Percentiles rank a stretch among this genome's conserved stretches.
Conservation (phyloP, 1,140 invertebrate species). For the Triops cancriformis region DNA sequence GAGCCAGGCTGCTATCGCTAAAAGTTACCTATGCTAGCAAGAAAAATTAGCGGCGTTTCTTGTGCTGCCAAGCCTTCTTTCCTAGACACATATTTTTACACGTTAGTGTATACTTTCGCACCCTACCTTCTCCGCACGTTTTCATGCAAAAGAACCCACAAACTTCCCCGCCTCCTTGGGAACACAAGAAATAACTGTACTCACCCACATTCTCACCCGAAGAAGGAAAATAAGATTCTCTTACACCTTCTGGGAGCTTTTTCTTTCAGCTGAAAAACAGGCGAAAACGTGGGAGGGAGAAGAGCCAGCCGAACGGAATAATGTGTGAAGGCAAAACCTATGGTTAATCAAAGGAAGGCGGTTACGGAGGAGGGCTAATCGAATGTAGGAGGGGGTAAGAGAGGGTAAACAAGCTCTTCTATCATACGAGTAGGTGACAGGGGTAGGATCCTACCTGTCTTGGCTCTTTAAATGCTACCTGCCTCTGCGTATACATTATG, state of each 20-base stretch:
- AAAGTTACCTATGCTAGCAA: background rate
- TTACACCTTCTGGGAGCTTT: too few relatives aligned
- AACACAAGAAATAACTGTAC: too few relatives aligned
- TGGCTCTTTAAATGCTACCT: constrained; percentile 1
- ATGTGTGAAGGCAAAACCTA: constrained; percentile 10
- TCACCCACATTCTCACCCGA: too few relatives aligned
- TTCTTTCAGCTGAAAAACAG: too few relatives aligned
- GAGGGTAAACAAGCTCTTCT: constrained; percentile 13
- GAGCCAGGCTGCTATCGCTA: background rate
- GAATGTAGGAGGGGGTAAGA: constrained; percentile 12
- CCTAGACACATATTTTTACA: background rate
- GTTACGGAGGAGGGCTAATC: background rate
- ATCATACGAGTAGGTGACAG: constrained; percentile 10
- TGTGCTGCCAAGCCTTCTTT: background rate
- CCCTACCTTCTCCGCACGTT: constrained; percentile 1
- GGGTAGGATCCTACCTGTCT: constrained; percentile 6
- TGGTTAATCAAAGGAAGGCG: constrained; percentile 10
- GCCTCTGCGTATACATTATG: background rate
- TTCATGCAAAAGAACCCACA: constrained; percentile 6
- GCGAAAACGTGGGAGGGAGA: background rate
- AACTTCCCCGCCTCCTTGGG: background rate
- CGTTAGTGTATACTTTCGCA: background rate
- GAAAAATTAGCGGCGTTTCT: constrained; percentile 7
- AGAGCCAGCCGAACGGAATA: background rate
- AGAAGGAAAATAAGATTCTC: too few relatives aligned